Evolutionary conservation across 2,797 vertebrate genomes (phyloP), one percentile per base, ranked within the genome.

Genomic region (Varecia variegata): DNA sequence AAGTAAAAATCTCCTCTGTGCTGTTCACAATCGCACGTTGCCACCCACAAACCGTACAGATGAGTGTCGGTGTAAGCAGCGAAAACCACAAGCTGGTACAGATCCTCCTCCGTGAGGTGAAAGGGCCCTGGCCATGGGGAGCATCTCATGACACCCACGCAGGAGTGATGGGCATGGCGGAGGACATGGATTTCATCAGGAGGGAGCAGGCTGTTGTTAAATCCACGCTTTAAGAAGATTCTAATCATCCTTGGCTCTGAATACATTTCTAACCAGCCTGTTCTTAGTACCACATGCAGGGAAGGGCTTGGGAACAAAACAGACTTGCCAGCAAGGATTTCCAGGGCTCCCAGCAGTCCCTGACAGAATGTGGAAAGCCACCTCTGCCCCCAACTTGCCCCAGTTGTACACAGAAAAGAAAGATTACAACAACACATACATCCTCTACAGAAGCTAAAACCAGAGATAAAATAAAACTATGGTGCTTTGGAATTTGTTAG

Each of bases 1-100:
- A 92, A 93, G 70, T 8, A 60, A 90, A 90, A 91, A 88, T 94
- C 73, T 95, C 94, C 58, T 86, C 50, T 91, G 65, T 95, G 93
- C 91, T 88, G 77, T 47, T 98, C 95, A 95, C 93, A 76, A 82
- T 95, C 2, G 2, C 70, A 81, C 74, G 70, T 73, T 86, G 85
- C 92, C 92, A 83, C 90, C 94, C 85, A 90, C 88, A 88, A 96
- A 90, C 58, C 17, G 38, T 40, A 56, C 85, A 74, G 92, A 70
- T 1, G n/a, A 83, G 82, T 50, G 45, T n/a, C 25, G 12, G 62
- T 4, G 18, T 80, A 15, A 93, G 88, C 12, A 76, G 92, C 52
- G 47, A 79, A 96, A 90, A 93, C 45, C 40, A 60, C 12, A 74
- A 79, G 87, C 88, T 87, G 68, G 79, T 54, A 35, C 25, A 25